Conservation (phyloP, 2,888 invertebrate species). For the Acheta domesticus region DNA sequence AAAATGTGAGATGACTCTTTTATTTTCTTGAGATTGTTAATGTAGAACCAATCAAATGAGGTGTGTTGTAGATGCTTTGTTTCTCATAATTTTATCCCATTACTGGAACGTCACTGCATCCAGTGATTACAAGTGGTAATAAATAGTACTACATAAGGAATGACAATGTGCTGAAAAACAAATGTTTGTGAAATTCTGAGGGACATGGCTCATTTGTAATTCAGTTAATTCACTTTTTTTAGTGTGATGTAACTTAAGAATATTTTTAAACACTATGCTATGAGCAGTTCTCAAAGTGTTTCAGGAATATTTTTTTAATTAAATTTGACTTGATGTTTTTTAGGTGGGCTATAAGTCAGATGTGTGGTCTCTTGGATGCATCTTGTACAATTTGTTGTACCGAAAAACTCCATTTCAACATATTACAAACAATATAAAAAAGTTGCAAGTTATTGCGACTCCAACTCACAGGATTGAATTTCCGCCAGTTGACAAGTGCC, state of each 20-base stretch:
- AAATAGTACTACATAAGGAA: no score
- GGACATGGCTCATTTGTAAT: no score
- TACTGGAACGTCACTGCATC: no score
- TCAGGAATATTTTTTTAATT: neutral
- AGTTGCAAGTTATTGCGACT: slow-evolving; percentile 74
- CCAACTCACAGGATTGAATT: slow-evolving; percentile 71
- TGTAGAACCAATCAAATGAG: no score
- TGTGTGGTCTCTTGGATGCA: slow-evolving; percentile 97
- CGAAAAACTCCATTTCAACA: slow-evolving; percentile 88
- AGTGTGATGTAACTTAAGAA: neutral
- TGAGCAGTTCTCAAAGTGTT: neutral
- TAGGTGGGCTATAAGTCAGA: slow-evolving; percentile 74
- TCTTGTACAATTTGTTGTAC: slow-evolving; percentile 88
- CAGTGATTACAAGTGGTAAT: no score
- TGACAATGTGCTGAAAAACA: no score
- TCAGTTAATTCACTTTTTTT: no score
- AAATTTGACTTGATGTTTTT: neutral
- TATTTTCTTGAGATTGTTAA: no score
- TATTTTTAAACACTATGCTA: neutral
- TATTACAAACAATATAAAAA: slow-evolving; percentile 66
- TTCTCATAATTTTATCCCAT: no score
- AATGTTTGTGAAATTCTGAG: no score
- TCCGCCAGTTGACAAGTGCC: slow-evolving; percentile 55
- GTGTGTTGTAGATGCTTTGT: no score
- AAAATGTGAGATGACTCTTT: no score